These are phyloP conservation scores for Coryphaenoides rupestris DNA, from an alignment of 2,113 vertebrate genomes.

Conservation along the genomic window DNA sequence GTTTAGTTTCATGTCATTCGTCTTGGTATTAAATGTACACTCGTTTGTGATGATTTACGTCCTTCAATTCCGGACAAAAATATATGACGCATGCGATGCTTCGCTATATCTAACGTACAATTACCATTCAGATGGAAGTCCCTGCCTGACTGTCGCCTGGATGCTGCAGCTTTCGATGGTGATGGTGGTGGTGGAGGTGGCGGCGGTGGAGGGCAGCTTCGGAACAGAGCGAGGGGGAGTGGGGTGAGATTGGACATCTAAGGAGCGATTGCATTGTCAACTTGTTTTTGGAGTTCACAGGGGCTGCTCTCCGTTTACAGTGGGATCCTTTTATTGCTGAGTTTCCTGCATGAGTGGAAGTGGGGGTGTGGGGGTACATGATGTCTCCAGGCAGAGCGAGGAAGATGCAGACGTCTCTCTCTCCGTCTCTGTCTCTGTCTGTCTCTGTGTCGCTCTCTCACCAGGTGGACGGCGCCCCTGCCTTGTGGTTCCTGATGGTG, in stretches of 20 bases:
- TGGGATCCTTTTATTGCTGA: conserved; percentile 64
- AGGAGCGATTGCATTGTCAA: conserved; percentile 38
- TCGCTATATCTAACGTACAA: conserved; percentile 85
- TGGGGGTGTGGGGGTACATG: conserved; percentile 9
- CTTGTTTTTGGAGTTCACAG: conserved; percentile 27
- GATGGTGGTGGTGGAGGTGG: background rate
- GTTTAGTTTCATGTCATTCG: conserved; percentile 47
- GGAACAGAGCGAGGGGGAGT: too few species aligned
- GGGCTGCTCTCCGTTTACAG: conserved; percentile 38
- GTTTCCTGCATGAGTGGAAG: conserved; percentile 47
- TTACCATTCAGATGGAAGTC: conserved; percentile 88
- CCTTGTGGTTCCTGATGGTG: conserved; percentile 93
- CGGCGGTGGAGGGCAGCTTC: background rate
- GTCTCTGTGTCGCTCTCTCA: conserved; percentile 61
- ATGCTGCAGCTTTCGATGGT: conserved; percentile 74
- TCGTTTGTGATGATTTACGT: conserved; percentile 58
- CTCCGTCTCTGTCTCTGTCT: conserved; percentile 47
- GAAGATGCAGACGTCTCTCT: conserved; percentile 9
- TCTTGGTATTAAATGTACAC: conserved; percentile 75
- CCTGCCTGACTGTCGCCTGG: conserved; percentile 85
- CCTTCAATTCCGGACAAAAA: conserved; percentile 83
- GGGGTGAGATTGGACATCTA: conserved; percentile 3
- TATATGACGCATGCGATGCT: conserved; percentile 91
- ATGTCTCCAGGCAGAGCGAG: conserved; percentile 49
- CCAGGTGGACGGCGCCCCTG: conserved; percentile 89